Base-by-base conservation (phyloP, 2,888 invertebrate genomes). In the Mythimna albipuncta region DNA sequence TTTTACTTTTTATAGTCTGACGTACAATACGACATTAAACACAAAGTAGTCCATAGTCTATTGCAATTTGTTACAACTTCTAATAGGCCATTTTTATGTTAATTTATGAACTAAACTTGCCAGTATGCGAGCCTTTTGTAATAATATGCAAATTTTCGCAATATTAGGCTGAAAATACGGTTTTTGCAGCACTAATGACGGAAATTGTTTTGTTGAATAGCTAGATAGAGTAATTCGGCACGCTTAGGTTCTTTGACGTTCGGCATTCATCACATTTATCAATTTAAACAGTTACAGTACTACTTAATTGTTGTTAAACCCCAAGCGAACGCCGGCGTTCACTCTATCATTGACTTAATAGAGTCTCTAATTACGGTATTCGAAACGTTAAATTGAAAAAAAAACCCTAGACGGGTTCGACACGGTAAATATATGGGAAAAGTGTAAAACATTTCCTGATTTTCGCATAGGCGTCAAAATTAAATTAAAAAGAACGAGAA, bases 1-100 rank as follows among this genome's bases (percentile, higher is more conserved):
- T 63, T 71, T 75, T 63, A 59, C 58, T 79, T 80, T 77, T 83
- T 83, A 77, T 72, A 64, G 55, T 35, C 62, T 75, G 77, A 75
- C 72, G 75, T 70, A 79, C 69, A 69, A 65, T 44, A 69, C 59
- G 59, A 26, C 50, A 57, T 44, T 50, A 65, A 13, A 65, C 52
- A 32, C 35, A 63, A 57, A 62, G 38, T 58, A 41, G 59, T 74
- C 63, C 35, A 2, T 59, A 38, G 59, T 21, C 65, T 64, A 75
- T 68, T 69, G 76, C 65, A 57, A 58, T 69, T 75, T 75, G 57
- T 71, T 66, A 55, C 41, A 41, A 57, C 13, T 62, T 11, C n/a
- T 67, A 70, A 61, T 58, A 38, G 50, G 32, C 68, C 59, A 63
- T 80, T 71, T 73, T 79, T 75, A 71, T 76, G 71, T 75, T 71